Percentiles rank a stretch among this genome's conserved stretches.
Evolutionary conservation across 2,797 vertebrate genomes (phyloP).

Genomic region (Halcyon smyrnensis): DNA sequence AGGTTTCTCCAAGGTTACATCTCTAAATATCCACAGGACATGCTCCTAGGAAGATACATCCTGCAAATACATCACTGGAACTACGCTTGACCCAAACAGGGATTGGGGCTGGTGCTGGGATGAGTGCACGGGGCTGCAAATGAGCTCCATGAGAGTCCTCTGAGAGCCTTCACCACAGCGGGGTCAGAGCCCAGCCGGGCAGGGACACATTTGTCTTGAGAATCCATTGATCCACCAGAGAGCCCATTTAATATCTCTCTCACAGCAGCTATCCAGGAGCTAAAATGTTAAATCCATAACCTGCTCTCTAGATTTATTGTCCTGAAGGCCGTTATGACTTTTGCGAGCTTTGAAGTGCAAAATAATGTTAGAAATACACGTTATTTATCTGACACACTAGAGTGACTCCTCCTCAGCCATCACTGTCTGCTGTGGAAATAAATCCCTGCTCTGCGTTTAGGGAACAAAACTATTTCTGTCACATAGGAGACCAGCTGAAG

Average conservation of each 20-base stretch:
- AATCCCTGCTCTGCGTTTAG: conserved; percentile 5
- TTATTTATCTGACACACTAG: conserved; percentile 33
- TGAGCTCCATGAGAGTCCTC: background rate
- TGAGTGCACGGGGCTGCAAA: background rate
- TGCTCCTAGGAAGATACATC: background rate
- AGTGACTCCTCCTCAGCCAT: conserved; percentile 34
- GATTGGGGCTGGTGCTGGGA: background rate
- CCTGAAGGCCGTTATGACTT: background rate
- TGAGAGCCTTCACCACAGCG: background rate
- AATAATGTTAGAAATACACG: background rate
- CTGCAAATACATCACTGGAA: background rate
- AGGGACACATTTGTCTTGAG: background rate
- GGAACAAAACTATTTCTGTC: conserved; percentile 26
- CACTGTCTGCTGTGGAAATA: conserved; percentile 19
- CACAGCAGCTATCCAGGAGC: background rate
- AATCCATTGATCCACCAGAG: background rate
- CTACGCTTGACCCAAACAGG: background rate
- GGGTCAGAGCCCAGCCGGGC: background rate
- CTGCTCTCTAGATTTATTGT: background rate
- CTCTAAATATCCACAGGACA: background rate
- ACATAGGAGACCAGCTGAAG: background rate
- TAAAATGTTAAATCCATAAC: background rate
- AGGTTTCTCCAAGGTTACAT: background rate
- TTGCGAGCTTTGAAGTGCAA: background rate
- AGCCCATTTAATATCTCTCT: background rate